Conservation (phyloP, 2,888 invertebrate genomes). For the Coleophora flavipennella region DNA sequence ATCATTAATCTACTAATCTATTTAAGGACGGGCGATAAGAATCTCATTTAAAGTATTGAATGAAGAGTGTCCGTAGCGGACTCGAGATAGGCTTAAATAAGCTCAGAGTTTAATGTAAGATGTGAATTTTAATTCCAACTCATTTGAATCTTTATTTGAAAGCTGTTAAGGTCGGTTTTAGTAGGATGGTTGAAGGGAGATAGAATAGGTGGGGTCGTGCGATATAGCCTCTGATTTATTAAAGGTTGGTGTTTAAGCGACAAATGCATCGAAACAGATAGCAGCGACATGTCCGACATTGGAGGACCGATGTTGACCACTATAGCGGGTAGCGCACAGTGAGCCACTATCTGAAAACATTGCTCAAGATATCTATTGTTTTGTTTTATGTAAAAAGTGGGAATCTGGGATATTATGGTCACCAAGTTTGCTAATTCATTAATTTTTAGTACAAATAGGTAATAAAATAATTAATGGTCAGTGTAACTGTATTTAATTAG, state of each 20-base stretch:
- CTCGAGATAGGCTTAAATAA: conserved; percentile 70
- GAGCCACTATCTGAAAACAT: conserved; percentile 26
- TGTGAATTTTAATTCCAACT: conserved; percentile 1
- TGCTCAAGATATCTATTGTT: conserved; percentile 41
- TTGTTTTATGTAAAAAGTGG: no score
- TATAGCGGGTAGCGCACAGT: conserved; percentile 40
- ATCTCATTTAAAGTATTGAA: conserved; percentile 74
- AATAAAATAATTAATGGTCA: no score
- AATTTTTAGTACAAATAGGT: no score
- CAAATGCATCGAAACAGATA: conserved; percentile 73
- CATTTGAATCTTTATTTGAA: conserved; percentile 7
- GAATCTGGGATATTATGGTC: no score
- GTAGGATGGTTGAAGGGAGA: conserved; percentile 9
- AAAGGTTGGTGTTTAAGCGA: conserved; percentile 73
- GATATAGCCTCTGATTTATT: conserved; percentile 61
- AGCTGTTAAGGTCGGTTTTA: conserved; percentile 16
- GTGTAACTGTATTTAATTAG: no score
- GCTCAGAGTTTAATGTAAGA: conserved; percentile 20
- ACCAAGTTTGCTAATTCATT: no score
- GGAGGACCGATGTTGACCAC: conserved; percentile 67
- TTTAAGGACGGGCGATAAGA: conserved; percentile 71
- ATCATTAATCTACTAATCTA: conserved; percentile 74
- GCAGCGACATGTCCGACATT: conserved; percentile 70
- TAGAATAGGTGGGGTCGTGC: conserved; percentile 21
- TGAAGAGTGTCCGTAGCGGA: conserved; percentile 71